Base-by-base conservation (phyloP, 2,888 invertebrate species). In the Platycheirus albimanus region DNA sequence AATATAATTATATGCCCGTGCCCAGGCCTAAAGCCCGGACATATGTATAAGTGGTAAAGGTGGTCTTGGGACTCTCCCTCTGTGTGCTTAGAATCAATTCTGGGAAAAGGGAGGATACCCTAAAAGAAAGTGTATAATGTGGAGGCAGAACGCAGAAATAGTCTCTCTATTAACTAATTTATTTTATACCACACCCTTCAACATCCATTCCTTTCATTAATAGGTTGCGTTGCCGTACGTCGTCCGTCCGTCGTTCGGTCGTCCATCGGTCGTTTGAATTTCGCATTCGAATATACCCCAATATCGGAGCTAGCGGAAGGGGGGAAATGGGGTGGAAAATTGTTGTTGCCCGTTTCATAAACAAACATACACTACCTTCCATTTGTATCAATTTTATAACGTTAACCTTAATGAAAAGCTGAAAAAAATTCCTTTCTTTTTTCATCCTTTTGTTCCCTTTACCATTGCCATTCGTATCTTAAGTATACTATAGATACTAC, bases 81-180 rank as follows among this genome's bases (percentile, higher is more conserved):
- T 11, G 52, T 61, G 11, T 33, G 36, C 38, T 43, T 6, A 1
- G 28, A 66, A 54, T 41, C 20, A 30, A 52, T 56, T 61, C 20
- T 28, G 10, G 10, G 47, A 66, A 72, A 47, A 52, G 71, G 83
- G 77, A 72, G 83, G 77, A 77, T 72, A 83, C 67, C 71, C 61
- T 63, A 41, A 38, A 72, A 72, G 49, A 67, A 71, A 71, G 30
- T 71, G 54, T 52, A 66, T 52, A 70, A 71, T 61, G 47, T 52
- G 54, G 33, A 72, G 72, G 72, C 72, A 33, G 30, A 54, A 19
- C 33, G 8, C 8, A 56, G 33, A 64, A 54, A 43, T 19, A n/a
- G 61, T 47, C 13, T 52, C 63, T 77, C 71, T 77, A 67, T 77
- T 83, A 72, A 77, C 67, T 77, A 83, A 83, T 77, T 83, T 83